Base-by-base conservation (phyloP, 2,113 vertebrate species). In the Protobothrops mucrosquamatus region DNA sequence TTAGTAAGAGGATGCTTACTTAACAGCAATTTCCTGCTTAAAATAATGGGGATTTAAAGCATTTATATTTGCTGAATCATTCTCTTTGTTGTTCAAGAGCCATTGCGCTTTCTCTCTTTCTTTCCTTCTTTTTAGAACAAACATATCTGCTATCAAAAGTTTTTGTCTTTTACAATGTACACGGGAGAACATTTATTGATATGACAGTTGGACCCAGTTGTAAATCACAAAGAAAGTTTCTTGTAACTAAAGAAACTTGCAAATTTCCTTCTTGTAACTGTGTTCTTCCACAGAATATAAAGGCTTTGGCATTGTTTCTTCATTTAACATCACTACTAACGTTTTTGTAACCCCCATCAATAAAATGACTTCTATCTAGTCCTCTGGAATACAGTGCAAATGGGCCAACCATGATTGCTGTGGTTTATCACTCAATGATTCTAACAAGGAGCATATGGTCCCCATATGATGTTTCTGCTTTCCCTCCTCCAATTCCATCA, bases 361-460 rank as follows among this genome's bases (percentile, higher is more conserved):
- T 90, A 48, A 52, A 90, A 86, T 87, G 34, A 93, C 90, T 90
- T 94, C 56, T 93, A 87, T 34, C 34, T 0, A 85, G 90, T 34
- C 8, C 92, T 54, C 74, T 55, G 93, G 94, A 95, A 46, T 23
- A 43, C 7, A 94, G 10, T 94, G 95, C 88, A 91, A 96, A 94
- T 51, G 59, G 51, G 10, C 93, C 93, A 51, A 93, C 0, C 12
- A 39, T 54, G 88, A 95, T 57, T 95, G 23, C 57, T 87, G 87
- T 34, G 94, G 88, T 23, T 85, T 74, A 59, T 93, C 93, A 92
- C 57, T 93, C 6, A 74, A 69, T 85, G 54, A 20, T 69, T 97
- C 96, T 93, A 96, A 96, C 91, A 43, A 90, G 69, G 93, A 89
- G 43, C 95, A 93, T 92, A 93, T 94, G 95, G 87, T 86, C n/a